A percentile compares a stretch with the other conserved stretches of the same genome.
phyloP scores from a whole-genome alignment of 2,888 invertebrate species.

The Chrysina gloriosa region DNA sequence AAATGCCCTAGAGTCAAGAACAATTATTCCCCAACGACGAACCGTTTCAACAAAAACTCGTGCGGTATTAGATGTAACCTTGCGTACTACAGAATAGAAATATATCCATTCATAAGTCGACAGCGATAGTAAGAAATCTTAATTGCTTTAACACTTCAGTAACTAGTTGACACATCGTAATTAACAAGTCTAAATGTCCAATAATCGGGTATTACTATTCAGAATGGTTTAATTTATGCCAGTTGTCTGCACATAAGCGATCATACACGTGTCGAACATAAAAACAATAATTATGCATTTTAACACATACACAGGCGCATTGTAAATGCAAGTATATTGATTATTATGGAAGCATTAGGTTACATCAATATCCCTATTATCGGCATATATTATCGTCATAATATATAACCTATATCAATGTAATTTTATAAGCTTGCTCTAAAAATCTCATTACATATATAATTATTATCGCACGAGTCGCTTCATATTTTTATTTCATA shows the following conservation, averaged over 20 bases:
- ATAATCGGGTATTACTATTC: neutral
- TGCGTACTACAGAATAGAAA: no score
- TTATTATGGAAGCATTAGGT: slow-evolving; percentile 2
- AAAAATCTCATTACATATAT: no score
- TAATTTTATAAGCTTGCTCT: neutral
- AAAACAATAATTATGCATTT: slow-evolving; percentile 27
- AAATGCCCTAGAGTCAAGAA: no score
- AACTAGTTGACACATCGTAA: no score
- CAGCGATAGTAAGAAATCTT: no score
- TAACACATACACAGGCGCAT: neutral
- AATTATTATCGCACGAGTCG: no score
- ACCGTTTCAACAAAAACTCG: no score
- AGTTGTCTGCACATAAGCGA: slow-evolving; percentile 1
- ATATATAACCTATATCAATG: neutral
- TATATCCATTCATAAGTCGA: no score
- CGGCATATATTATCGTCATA: neutral
- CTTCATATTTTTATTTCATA: neutral
- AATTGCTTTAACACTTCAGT: no score
- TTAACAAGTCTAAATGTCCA: no score
- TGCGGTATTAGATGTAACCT: no score
- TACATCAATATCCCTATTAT: neutral
- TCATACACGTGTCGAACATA: slow-evolving; percentile 29
- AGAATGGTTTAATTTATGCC: neutral
- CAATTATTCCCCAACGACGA: no score
- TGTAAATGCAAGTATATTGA: neutral